Base-by-base conservation (phyloP, 2,888 invertebrate species). In the Cheilosia scutellata region DNA sequence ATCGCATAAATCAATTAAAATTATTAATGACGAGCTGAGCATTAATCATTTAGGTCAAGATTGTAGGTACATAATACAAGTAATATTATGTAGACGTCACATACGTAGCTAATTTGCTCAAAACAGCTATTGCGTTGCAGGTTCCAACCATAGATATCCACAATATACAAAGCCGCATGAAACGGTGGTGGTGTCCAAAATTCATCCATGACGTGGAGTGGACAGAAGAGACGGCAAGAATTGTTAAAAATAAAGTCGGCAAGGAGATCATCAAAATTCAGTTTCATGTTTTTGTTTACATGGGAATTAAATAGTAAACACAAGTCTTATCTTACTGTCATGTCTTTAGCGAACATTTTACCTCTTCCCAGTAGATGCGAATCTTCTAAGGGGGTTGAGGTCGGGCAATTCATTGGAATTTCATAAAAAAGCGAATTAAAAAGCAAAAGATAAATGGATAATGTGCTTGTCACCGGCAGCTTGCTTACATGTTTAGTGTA, bases 11-110 rank as follows among this genome's bases (percentile, higher is more conserved):
- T 31, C 33, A 60, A 47, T 51, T 11, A 11, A 58, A 42, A 53
- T 68, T 53, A 66, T 33, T n/a, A 27, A 65, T 53, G 42, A 66
- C 16, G 20, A 13, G 7, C 5, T 33, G 51, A 31, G 25, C 31
- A 60, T 44, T 58, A 37, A 71, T 49, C 58, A 80, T 62, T 75
- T 62, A 55, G 74, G 80, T 80, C 80, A 80, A 74, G 68, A 75
- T 49, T 55, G 16, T 20, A n/a, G n/a, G n/a, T n/a, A n/a, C n/a
- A n/a, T n/a, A n/a, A n/a, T n/a, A 53, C 42, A 31, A 58, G 37
- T 58, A 65, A 16, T 9, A 51, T 27, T 27, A 2, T 9, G 11
- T 44, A 66, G 58, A 75, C 62, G 68, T 75, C 75, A 74, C 75
- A 49, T n/a, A n/a, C n/a, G n/a, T n/a, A n/a, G n/a, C n/a, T 62